phyloP scores from a whole-genome alignment of 2,888 invertebrate species.

The Tethea ocularis region DNA sequence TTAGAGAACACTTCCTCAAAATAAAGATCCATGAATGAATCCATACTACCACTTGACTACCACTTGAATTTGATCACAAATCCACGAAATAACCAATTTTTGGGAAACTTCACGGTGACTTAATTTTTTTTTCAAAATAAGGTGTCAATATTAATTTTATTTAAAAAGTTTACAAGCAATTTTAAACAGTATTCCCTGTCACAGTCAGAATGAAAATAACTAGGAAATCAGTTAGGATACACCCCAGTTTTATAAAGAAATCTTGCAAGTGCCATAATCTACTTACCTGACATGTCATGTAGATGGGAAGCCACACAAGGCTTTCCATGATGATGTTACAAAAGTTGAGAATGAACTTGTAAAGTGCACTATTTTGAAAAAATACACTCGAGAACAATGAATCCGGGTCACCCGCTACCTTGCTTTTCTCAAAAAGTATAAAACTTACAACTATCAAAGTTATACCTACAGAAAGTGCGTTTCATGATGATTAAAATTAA shows the following conservation, averaged over 20 bases:
- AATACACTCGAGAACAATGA: too few species aligned
- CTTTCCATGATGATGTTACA: not conserved
- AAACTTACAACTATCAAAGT: too few species aligned
- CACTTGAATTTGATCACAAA: constrained; percentile 15
- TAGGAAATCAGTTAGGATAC: constrained; percentile 48
- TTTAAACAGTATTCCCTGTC: constrained; percentile 1
- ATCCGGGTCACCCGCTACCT: too few species aligned
- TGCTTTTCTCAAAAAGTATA: too few species aligned
- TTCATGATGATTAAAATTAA: too few species aligned
- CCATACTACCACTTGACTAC: constrained; percentile 79
- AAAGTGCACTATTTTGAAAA: not conserved
- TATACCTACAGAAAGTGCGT: too few species aligned
- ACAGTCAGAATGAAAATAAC: constrained; percentile 37
- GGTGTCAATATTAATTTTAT: not conserved
- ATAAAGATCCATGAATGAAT: constrained; percentile 90
- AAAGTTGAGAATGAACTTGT: not conserved
- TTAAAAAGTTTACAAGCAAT: not conserved
- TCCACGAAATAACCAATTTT: not conserved
- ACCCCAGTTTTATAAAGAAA: constrained; percentile 44
- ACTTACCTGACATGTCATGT: constrained; percentile 47
- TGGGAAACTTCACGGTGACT: not conserved
- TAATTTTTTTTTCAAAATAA: not conserved
- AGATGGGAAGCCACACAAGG: constrained; percentile 53
- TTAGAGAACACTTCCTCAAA: constrained; percentile 89
- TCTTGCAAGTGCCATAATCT: constrained; percentile 69